Evolutionary conservation across 2,888 invertebrate genomes (phyloP), one percentile per base, ranked within the genome.

Genomic region (Nomada hirtipes): DNA sequence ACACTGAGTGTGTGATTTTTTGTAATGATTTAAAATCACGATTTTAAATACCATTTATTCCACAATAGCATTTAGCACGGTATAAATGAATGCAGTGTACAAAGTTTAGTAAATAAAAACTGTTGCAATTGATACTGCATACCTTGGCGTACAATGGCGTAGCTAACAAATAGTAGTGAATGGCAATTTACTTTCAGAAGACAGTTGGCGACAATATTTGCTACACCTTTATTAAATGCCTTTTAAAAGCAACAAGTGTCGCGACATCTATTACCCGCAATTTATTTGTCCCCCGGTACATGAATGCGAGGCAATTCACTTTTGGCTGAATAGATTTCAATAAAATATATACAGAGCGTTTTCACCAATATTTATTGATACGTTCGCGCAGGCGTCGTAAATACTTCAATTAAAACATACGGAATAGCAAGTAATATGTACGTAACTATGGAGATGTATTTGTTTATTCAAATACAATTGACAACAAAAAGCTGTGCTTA

Each of bases 191-290:
- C 20, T 29, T 52, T 18, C 20, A 11, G 36, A 23, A 60, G 29
- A 13, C 20, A 20, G 26, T 10, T 23, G 18, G 20, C 29, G 18
- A 57, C 18, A 55, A 50, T 50, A 20, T 61, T 71, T 9, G 53
- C 53, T 26, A 20, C 77, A 77, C 65, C 65, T 79, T 79, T 77
- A 71, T 77, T 67, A 67, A 79, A 26, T 55, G 26, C 50, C 18
- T 57, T 79, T 61, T 65, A 42, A 53, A 53, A 42, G 79, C 79
- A 79, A 79, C 79, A 78, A 79, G 71, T 78, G 78, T 55, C n/a
- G 23, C 53, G 18, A 11, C 47, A 65, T 67, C 42, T 76, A 59
- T 70, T 76, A 65, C 52, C 42, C 44, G 26, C 47, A 59, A 60
- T 79, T 64, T 76, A 57, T 76, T 76, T 65, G 42, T 44, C 52